A percentile compares a stretch with the other conserved stretches of the same genome.
Evolutionary conservation across 2,113 vertebrate genomes (phyloP).

Genomic region (Macrotis lagotis): DNA sequence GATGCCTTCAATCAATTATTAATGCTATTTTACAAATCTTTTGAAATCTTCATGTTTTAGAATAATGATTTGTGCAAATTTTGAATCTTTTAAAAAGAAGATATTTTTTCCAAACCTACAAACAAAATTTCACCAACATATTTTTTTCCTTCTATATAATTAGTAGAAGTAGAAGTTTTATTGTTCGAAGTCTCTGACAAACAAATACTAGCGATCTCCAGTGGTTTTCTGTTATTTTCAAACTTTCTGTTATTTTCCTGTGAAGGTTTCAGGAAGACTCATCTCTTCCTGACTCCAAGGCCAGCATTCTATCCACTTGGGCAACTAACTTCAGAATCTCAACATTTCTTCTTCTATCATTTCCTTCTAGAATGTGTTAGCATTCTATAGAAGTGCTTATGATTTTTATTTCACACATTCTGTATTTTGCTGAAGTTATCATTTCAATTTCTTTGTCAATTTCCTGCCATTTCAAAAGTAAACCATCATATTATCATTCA

Average conservation of each 20-base stretch:
- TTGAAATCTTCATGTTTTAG: not conserved
- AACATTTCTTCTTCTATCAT: not conserved
- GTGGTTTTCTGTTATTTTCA: not conserved
- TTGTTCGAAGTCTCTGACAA: not conserved
- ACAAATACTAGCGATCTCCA: not conserved
- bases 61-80: not conserved
- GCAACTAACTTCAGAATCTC: too few species aligned
- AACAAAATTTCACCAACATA: not conserved
- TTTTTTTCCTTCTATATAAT: not conserved
- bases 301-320: too few species aligned
- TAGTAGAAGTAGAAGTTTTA: not conserved
- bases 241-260: not conserved
- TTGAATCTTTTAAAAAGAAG: not conserved
- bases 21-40: not conserved
- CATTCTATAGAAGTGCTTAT: not conserved
- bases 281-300: too few species aligned
- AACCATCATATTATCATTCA: not conserved
- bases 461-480: not conserved
- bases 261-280: too few species aligned
- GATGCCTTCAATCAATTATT: not conserved
- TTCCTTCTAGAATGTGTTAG: not conserved
- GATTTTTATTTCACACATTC: not conserved
- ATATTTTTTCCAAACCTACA: not conserved
- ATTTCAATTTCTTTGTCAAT: not conserved
- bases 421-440: not conserved